Evolutionary conservation across 1,140 invertebrate genomes (phyloP), one percentile per base, ranked within the genome.

Genomic region (Drosophila pectinifera): DNA sequence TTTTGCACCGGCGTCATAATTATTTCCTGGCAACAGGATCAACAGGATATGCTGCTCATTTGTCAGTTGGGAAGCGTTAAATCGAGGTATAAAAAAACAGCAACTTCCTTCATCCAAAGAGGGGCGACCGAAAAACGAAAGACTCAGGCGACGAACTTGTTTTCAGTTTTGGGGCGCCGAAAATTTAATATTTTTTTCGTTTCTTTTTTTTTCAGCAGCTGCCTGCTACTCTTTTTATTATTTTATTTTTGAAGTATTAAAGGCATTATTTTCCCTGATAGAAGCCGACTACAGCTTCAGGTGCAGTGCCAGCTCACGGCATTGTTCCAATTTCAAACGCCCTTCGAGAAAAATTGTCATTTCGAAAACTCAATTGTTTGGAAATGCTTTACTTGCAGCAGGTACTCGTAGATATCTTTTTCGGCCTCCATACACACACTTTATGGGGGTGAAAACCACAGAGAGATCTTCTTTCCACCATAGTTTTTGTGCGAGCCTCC

Each of bases 31-130:
- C 68, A 80, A 80, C 84, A 84, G 84, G 83, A 89, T 88, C 76
- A 84, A 90, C 84, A 89, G 84, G 84, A 89, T 89, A 90, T 90
- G 80, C 80, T 80, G 73, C 68, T 84, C 85, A 89, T 89, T 90
- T 90, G 84, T 89, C 85, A 90, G 85, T 65, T 65, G 65, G 41
- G 61, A 80, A 89, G 84, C 77, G 73, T 80, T 78, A 84, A 57
- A 48, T 63, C 42, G 59, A 61, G 49, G 34, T 48, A 28, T 41
- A 39, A 16, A 75, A 75, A 80, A 79, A 82, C 45, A 53, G 57
- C 49, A 22, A 53, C 68, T 70, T 70, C 67, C 67, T 48, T 72
- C n/a, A 70, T 38, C 42, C 34, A 16, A 16, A 14, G 16, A 61
- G 34, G 13, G 16, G 34, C 49, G 20, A 34, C 46, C 36, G 34